Base-by-base conservation (phyloP, 92 coral and sea anemone species). In the Parazoanthus atlanticus region DNA sequence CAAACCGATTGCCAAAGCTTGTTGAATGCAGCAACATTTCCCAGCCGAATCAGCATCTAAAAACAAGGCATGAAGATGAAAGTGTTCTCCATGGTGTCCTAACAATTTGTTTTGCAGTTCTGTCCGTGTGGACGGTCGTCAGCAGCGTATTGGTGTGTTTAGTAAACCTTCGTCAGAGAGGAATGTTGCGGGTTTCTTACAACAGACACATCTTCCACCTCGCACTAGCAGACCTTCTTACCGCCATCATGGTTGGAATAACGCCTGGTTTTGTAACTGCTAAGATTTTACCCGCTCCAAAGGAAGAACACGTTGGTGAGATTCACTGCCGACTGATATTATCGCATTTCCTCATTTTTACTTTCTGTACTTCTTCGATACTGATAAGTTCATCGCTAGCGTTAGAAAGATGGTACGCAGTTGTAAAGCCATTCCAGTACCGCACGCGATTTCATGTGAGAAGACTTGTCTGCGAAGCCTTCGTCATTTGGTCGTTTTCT, bases 401-500 rank as follows among this genome's bases (percentile, higher is more conserved):
- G 52, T 71, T 80, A 3, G 94, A 92, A 34, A 87, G 94, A 67
- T 92, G 94, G 94, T 92, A 92, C 72, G 94, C 94, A 0, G 94
- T 92, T n/a, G 89, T 86, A 1, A 90, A 79, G 54, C 94, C 94
- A 1, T 88, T 92, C 0, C 86, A 90, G 19, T 92, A 92, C 83
- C 88, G 94, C 43, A 86, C 93, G 29, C 76, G 58, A 34, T 92
- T 92, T 73, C 94, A 92, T 80, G 83, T 8, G 43, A 89, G 77
- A 72, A 79, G 94, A 33, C 90, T 92, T 41, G 32, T 78, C 12
- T 43, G 64, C 41, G 94, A 92, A 71, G 85, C 30, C 29, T 29
- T 92, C 26, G 38, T 76, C 6, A 90, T 90, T 25, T 92, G 94
- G 93, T 32, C 61, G 12, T 34, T 77, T 66, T 86, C 94, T 9